Evolutionary conservation across 2,888 invertebrate genomes (phyloP).

Genomic region (Nomada flava): DNA sequence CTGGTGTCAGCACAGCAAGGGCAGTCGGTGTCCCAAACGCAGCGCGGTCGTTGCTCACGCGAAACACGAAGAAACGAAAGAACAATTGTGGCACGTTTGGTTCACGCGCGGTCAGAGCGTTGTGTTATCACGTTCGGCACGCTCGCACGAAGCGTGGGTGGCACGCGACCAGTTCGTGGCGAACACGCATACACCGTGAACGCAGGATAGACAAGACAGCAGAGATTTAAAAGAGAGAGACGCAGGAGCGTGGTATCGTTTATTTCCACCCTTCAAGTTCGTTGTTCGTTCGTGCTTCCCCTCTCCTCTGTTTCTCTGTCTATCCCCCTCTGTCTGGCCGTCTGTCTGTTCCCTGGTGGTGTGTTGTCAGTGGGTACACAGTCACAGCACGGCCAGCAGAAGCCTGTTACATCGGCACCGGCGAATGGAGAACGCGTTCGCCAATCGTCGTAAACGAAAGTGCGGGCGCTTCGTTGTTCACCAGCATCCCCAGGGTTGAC

Average conservation of each 20-base stretch:
- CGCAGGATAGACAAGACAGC: background rate
- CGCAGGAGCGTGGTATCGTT: background rate
- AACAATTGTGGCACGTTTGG: background rate
- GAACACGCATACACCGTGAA: background rate
- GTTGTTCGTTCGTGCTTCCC: slow-evolving; percentile 4
- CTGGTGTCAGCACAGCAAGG: slow-evolving; percentile 60
- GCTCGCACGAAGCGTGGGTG: background rate
- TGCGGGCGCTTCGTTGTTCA: slow-evolving; percentile 61
- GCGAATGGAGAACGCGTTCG: slow-evolving; percentile 77
- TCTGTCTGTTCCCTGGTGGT: slow-evolving; percentile 19
- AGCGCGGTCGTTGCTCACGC: slow-evolving; percentile 20
- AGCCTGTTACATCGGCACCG: slow-evolving; percentile 37
- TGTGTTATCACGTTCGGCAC: slow-evolving; percentile 13
- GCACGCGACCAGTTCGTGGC: background rate
- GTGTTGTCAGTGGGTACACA: slow-evolving; percentile 20
- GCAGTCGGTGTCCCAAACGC: slow-evolving; percentile 37
- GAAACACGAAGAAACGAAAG: background rate
- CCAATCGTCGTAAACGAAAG: slow-evolving; percentile 73
- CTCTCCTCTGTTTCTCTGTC: background rate
- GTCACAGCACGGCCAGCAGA: slow-evolving; percentile 33
- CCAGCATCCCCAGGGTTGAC: background rate
- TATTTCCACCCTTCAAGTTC: slow-evolving; percentile 12
- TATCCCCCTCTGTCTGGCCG: background rate
- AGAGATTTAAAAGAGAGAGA: background rate
- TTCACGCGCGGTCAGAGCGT: background rate